These are phyloP conservation scores for Torymus tubicola DNA, from an alignment of 2,888 invertebrate genomes.

Conservation along the genomic window DNA sequence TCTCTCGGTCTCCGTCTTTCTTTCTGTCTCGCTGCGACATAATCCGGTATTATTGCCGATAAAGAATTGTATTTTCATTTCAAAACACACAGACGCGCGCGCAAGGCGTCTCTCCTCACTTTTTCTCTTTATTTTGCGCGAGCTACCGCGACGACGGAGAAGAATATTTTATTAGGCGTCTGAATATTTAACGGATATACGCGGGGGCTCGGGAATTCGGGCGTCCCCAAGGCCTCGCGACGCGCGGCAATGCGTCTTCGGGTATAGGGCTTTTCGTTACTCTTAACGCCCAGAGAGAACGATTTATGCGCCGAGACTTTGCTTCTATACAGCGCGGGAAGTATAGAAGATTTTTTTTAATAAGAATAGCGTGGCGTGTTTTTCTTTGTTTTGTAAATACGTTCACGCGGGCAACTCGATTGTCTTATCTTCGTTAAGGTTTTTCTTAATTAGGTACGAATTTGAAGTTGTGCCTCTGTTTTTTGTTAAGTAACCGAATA, in stretches of 20 bases:
- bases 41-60: slow-evolving; percentile 45
- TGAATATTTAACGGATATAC: slow-evolving; percentile 77
- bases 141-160: slow-evolving; percentile 54
- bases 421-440: neutral
- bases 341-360: slow-evolving; percentile 1
- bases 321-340: neutral
- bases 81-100: slow-evolving; percentile 3
- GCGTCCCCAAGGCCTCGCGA: slow-evolving; percentile 60
- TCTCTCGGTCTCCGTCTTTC: slow-evolving; percentile 12
- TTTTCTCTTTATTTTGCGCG: slow-evolving; percentile 27
- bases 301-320: slow-evolving; percentile 35
- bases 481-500: no score
- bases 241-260: slow-evolving; percentile 43
- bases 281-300: slow-evolving; percentile 17
- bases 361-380: neutral
- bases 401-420: neutral
- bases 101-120: neutral
- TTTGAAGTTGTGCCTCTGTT: no score
- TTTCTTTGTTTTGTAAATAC: neutral
- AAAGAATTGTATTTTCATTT: slow-evolving; percentile 47
- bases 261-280: slow-evolving; percentile 37
- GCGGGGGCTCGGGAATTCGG: slow-evolving; percentile 64
- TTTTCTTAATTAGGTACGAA: neutral
- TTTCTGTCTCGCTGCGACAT: slow-evolving; percentile 23
- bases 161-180: slow-evolving; percentile 78